These are phyloP conservation scores for Dione juno DNA, from an alignment of 2,888 invertebrate genomes.

Conservation along the genomic window DNA sequence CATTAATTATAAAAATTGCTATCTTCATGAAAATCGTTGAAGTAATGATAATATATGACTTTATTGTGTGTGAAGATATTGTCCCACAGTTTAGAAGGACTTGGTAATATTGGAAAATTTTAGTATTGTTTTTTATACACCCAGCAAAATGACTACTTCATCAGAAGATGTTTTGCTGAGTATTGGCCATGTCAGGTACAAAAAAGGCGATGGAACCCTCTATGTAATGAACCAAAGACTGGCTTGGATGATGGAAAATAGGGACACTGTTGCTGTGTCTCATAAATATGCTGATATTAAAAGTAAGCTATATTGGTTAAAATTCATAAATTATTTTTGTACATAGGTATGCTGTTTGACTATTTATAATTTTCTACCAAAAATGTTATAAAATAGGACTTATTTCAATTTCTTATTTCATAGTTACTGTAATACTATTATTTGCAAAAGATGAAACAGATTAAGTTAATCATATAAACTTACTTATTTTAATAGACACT, in stretches of 20 bases:
- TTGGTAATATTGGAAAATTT: conserved; percentile 24
- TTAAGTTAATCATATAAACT: background rate
- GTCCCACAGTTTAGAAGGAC: conserved; percentile 22
- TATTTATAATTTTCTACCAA: conserved; percentile 1
- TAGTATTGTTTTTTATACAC: conserved; percentile 39
- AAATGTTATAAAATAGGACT: background rate
- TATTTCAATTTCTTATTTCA: background rate
- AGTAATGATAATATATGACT: conserved; percentile 22
- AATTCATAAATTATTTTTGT: background rate
- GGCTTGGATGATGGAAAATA: conserved; percentile 97
- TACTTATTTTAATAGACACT: too few relatives aligned
- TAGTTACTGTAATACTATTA: background rate
- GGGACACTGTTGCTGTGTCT: conserved; percentile 95
- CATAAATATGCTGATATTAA: conserved; percentile 98
- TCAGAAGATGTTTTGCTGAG: conserved; percentile 98
- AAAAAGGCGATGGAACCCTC: conserved; percentile 97
- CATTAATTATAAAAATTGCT: conserved; percentile 13
- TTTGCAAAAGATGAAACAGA: background rate
- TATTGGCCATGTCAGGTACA: conserved; percentile 95
- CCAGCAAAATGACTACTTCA: conserved; percentile 88
- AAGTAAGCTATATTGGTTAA: conserved; percentile 83
- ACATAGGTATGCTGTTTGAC: background rate
- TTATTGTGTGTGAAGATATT: conserved; percentile 23
- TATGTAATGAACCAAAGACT: conserved; percentile 98
- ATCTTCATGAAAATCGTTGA: conserved; percentile 19